Conservation (phyloP, 2,888 invertebrate species). For the Halictus ligatus region DNA sequence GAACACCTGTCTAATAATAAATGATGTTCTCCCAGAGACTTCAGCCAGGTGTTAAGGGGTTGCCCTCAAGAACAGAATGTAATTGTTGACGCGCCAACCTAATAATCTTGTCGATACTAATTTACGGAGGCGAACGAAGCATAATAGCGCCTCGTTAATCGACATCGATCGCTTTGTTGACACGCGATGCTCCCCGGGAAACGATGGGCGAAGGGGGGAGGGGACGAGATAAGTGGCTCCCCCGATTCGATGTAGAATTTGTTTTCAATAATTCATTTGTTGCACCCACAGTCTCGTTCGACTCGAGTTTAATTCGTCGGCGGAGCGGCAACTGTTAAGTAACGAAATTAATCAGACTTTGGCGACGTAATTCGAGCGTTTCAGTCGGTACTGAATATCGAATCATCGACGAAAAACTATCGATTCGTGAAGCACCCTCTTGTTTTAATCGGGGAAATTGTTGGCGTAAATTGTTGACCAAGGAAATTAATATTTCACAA, state of each 20-base stretch:
- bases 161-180: constrained; percentile 23
- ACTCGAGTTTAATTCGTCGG: constrained; percentile 47
- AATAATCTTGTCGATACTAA: background rate
- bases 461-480: background rate
- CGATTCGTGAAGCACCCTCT: background rate
- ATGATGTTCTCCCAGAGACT: background rate
- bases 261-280: constrained; percentile 28
- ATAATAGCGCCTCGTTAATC: constrained; percentile 4
- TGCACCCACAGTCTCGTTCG: constrained; percentile 27
- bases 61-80: background rate
- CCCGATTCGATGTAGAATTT: constrained; percentile 29
- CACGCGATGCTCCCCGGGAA: background rate
- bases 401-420: constrained; percentile 32
- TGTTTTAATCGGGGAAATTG: background rate
- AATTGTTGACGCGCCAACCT: background rate
- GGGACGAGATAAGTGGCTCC: background rate
- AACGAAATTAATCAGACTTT: constrained; percentile 60
- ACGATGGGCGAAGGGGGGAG: background rate
- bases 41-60: background rate
- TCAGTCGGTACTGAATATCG: constrained; percentile 26
- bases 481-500: too few species aligned
- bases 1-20: background rate
- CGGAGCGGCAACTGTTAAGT: constrained; percentile 49
- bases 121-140: background rate
- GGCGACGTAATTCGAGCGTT: constrained; percentile 43